phyloP scores from a whole-genome alignment of 2,113 vertebrate genomes.

The Amphilophus citrinellus region DNA sequence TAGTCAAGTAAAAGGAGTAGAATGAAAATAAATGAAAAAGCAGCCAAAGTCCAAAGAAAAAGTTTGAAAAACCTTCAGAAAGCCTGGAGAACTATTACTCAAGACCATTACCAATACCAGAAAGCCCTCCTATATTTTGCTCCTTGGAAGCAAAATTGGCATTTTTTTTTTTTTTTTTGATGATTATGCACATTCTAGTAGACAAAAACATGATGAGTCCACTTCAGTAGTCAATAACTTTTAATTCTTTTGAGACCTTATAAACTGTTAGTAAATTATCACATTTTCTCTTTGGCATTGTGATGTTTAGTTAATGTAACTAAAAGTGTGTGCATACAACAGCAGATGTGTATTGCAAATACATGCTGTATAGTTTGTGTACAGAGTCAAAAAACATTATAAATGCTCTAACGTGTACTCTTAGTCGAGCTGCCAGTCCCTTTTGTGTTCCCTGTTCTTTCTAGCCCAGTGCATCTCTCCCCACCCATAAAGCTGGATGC shows the following conservation, averaged over 20 bases:
- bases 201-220: not conserved
- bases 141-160: not conserved
- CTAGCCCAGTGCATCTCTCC: constrained; percentile 36
- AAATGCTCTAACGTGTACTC: not conserved
- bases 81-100: too few species aligned
- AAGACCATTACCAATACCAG: too few species aligned
- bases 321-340: too few species aligned
- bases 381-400: not conserved
- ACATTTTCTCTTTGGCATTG: not conserved
- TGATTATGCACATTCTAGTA: not conserved
- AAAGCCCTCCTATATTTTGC: not conserved
- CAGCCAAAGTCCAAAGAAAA: too few species aligned
- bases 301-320: too few species aligned
- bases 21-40: too few species aligned
- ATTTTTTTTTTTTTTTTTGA: not conserved
- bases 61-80: too few species aligned
- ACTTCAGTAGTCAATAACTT: too few species aligned
- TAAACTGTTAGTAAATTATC: not conserved
- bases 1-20: too few species aligned
- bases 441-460: not conserved
- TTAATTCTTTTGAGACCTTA: not conserved
- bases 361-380: not conserved
- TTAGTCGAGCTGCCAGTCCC: not conserved
- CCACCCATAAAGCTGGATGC: constrained; percentile 52
- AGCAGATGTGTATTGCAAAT: not conserved